Conservation (phyloP, 2,113 vertebrate genomes). For the Carassius auratus region DNA sequence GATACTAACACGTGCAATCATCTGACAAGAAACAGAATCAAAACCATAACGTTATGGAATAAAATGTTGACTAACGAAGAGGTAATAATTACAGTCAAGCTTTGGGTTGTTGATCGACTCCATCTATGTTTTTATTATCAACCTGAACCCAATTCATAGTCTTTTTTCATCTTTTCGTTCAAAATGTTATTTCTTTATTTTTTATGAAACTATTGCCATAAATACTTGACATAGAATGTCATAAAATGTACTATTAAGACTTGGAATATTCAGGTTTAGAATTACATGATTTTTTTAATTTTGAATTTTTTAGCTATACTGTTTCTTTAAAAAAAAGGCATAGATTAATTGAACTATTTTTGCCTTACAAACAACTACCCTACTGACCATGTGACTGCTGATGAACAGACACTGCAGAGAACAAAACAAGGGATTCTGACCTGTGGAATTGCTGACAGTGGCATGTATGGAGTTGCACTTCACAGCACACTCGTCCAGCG, state of each 20-base stretch:
- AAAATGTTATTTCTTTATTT: too few relatives aligned
- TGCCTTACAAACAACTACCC: background rate
- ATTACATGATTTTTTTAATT: background rate
- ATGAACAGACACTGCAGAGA: background rate
- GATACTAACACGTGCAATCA: too few relatives aligned
- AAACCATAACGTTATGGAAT: too few relatives aligned
- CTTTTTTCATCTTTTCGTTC: too few relatives aligned
- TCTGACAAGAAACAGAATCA: too few relatives aligned
- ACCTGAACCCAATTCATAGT: too few relatives aligned
- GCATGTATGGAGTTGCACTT: conserved; percentile 83
- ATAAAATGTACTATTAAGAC: background rate
- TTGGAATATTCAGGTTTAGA: background rate
- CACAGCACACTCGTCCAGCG: conserved; percentile 77
- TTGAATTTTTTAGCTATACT: background rate
- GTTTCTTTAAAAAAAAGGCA: background rate
- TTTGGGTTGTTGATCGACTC: too few relatives aligned
- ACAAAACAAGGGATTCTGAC: conserved; percentile 63
- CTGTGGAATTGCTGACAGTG: conserved; percentile 81
- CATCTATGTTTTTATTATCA: too few relatives aligned
- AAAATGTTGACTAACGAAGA: too few relatives aligned
- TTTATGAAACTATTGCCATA: too few relatives aligned
- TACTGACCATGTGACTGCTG: background rate
- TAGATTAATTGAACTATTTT: background rate
- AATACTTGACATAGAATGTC: too few relatives aligned
- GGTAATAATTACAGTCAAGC: too few relatives aligned